These are phyloP conservation scores for Microcebus tavaratra DNA, from an alignment of 2,113 vertebrate genomes.

Conservation along the genomic window DNA sequence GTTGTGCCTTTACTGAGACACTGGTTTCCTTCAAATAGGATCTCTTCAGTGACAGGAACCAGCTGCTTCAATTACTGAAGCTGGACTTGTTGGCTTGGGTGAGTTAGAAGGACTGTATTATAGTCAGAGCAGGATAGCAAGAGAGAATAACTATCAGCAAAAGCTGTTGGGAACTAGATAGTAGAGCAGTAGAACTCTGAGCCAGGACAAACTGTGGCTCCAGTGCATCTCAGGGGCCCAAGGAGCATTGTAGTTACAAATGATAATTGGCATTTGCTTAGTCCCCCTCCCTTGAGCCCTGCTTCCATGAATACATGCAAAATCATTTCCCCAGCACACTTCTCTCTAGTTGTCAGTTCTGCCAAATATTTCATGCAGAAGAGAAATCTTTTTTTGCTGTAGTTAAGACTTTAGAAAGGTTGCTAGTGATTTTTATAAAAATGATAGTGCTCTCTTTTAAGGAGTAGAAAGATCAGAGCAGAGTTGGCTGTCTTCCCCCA, in stretches of 20 bases:
- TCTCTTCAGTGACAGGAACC: slow-evolving; percentile 8
- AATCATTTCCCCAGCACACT: slow-evolving; percentile 1
- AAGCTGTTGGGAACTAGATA: not conserved
- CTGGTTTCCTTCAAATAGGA: slow-evolving; percentile 50
- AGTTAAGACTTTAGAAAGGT: not conserved
- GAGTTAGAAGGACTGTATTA: not conserved
- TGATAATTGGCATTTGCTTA: not conserved
- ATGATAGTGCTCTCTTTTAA: slow-evolving; percentile 2
- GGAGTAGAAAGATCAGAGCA: not conserved
- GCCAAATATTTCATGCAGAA: not conserved
- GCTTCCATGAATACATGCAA: not conserved
- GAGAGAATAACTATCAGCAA: not conserved
- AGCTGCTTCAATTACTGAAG: slow-evolving; percentile 18
- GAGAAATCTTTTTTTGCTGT: not conserved
- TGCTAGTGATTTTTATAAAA: not conserved
- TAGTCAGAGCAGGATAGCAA: not conserved
- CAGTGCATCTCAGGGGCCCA: not conserved
- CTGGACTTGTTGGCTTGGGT: slow-evolving; percentile 13
- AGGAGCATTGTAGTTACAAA: not conserved
- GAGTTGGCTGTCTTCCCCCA: not conserved
- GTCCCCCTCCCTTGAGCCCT: not conserved
- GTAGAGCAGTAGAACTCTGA: not conserved
- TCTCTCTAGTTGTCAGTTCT: not conserved
- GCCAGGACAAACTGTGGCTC: not conserved
- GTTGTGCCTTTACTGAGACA: not conserved